Evolutionary conservation across 35 echinoderm and acorn worm genomes (phyloP).

Genomic region (Strongylocentrotus purpuratus): DNA sequence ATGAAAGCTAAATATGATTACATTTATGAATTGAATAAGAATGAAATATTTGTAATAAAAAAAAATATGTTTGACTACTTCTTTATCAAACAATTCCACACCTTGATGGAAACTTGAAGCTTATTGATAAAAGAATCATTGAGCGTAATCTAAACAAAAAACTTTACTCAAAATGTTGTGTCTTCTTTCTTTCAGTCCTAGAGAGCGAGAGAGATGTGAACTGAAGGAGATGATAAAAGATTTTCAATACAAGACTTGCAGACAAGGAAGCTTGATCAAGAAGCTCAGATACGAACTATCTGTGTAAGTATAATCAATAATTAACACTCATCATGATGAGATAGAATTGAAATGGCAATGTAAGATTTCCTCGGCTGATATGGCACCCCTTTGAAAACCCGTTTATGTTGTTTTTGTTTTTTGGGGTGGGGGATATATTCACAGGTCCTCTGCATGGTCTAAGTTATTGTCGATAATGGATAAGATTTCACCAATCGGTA

Average conservation of each 20-base stretch:
- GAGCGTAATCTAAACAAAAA: neutral
- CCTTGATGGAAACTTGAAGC: too few relatives aligned
- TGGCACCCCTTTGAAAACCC: neutral
- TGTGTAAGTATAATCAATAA: neutral
- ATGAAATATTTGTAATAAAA: too few relatives aligned
- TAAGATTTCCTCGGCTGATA: neutral
- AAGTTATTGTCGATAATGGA: neutral
- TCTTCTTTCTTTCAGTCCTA: neutral
- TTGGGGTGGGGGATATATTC: neutral
- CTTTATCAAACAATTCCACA: too few relatives aligned
- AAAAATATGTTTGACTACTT: too few relatives aligned
- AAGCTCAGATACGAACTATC: conserved; percentile 22
- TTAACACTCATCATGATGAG: neutral
- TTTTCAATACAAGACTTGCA: neutral
- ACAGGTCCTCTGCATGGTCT: too few relatives aligned
- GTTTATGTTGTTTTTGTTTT: neutral
- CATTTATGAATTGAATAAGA: too few relatives aligned
- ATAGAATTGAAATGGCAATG: neutral
- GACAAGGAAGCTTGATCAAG: neutral
- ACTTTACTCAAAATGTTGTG: neutral
- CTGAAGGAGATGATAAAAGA: neutral
- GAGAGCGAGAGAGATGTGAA: neutral
- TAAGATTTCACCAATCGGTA: neutral
- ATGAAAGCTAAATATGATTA: too few relatives aligned
- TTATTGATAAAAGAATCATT: too few relatives aligned